Base-by-base conservation (phyloP, 2,888 invertebrate species). In the Macrosoma leucophasiata region DNA sequence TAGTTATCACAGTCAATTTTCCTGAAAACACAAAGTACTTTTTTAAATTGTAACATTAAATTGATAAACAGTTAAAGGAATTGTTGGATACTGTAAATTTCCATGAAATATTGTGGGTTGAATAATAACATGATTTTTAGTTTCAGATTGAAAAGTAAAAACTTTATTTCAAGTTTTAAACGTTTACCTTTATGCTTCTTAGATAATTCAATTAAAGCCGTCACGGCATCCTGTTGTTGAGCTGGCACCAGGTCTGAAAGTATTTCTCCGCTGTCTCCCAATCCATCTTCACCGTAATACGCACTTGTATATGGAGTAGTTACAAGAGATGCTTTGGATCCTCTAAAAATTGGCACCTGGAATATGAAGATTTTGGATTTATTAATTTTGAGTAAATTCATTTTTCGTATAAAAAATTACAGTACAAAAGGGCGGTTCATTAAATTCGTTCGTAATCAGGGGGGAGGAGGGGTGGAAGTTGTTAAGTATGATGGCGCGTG, bases 281-380 rank as follows among this genome's bases (percentile, higher is more conserved):
- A 86, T 2, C 93, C 93, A 63, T 93, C 92, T 12, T 58, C 52
- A 0, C 93, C 93, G 46, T 85, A 92, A 44, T 76, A 71, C 8
- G 66, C 51, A 0, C 52, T 57, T 1, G 58, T 51, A 5, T 57
- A 25, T 6, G 74, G 66, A 3, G 77, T 76, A 4, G 48, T 65
- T 2, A 87, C 62, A 13, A 87, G 45, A 9, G 87, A 75, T 2
- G 78, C 64, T 30, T 76, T 66, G 0, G 89, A 86, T 6, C 93
- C 93, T 66, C 86, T 75, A 58, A 86, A 91, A 25, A 93, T 88
- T 23, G 92, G 92, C 35, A 92, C 87, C 92, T 92, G 52, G 10
- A 68, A 44, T 35, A 25, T 27, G 39, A 43, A 3, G 22, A 8
- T 18, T 9, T 9, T 26, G 14, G n/a, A n/a, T n/a, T n/a, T n/a